Base-by-base conservation (phyloP, 2,888 invertebrate genomes). In the Phengaris arion region DNA sequence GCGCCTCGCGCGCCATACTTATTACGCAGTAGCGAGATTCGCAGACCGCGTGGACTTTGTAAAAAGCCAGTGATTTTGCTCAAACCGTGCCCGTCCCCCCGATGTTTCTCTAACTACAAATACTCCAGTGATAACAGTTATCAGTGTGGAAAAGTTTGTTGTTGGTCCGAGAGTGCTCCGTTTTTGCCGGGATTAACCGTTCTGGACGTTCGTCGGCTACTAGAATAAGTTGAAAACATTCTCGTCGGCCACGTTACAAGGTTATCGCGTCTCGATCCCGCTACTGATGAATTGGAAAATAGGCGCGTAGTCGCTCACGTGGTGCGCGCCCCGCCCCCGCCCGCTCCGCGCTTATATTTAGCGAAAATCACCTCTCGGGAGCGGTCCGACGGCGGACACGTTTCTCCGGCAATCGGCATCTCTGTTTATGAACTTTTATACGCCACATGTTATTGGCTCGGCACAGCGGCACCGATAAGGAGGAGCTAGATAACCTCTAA, bases 301-400 rank as follows among this genome's bases (percentile, higher is more conserved):
- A 92, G 91, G 93, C 93, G 93, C 92, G 92, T 93, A 93, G 92
- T 90, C 88, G 88, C 91, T 93, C 92, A 93, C 92, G 92, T 92
- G 92, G 93, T 93, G 84, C 83, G 86, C 87, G 90, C 90, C 91
- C 92, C 89, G 91, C 91, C 91, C 91, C 90, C 90, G 90, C 91
- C 89, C 89, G 88, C 85, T 77, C 87, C 87, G 89, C 89, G 85
- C 91, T 90, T 93, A 93, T 93, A 93, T 93, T 93, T 93, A 93
- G 93, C 93, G 92, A 93, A 92, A 92, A 92, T 93, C 91, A 87
- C 89, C 92, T 92, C 91, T 93, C 92, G 91, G 90, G 89, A 90
- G 85, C 91, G 87, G 89, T 83, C 89, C 89, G 90, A 93, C 88
- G 87, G 87, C 87, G 83, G 89, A 85, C 85, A 85, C 86, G 86